Percentiles rank a stretch among this genome's conserved stretches.
phyloP scores from a whole-genome alignment of 2,113 vertebrate genomes.

The Megaceryle torquata region DNA sequence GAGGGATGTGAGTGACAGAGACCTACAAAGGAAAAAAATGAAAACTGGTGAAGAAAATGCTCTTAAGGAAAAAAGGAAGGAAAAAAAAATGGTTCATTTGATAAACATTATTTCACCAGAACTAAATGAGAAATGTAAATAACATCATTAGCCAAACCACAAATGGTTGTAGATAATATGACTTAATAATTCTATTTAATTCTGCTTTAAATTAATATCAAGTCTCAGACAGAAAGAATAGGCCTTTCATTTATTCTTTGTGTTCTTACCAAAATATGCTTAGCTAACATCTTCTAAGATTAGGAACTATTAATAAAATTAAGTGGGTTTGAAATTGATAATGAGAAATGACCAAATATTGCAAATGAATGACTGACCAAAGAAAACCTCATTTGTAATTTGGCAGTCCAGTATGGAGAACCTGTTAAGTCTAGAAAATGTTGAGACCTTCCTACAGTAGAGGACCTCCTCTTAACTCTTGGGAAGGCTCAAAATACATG shows the following conservation, averaged over 20 bases:
- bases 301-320: background rate
- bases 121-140: background rate
- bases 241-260: background rate
- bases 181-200: background rate
- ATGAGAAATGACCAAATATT: background rate
- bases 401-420: background rate
- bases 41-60: background rate
- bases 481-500: background rate
- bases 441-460: background rate
- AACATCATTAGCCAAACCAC: background rate
- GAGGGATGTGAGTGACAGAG: background rate
- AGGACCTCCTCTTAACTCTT: background rate
- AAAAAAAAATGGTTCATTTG: background rate
- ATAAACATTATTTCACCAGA: background rate
- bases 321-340: background rate
- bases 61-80: background rate
- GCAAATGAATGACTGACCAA: background rate
- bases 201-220: background rate
- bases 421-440: background rate
- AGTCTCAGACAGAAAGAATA: background rate
- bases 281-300: background rate
- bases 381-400: background rate
- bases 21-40: background rate
- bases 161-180: background rate
- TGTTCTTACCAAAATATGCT: background rate